These are phyloP conservation scores for Drosophila ercepeae DNA, from an alignment of 1,140 invertebrate species.

Conservation along the genomic window DNA sequence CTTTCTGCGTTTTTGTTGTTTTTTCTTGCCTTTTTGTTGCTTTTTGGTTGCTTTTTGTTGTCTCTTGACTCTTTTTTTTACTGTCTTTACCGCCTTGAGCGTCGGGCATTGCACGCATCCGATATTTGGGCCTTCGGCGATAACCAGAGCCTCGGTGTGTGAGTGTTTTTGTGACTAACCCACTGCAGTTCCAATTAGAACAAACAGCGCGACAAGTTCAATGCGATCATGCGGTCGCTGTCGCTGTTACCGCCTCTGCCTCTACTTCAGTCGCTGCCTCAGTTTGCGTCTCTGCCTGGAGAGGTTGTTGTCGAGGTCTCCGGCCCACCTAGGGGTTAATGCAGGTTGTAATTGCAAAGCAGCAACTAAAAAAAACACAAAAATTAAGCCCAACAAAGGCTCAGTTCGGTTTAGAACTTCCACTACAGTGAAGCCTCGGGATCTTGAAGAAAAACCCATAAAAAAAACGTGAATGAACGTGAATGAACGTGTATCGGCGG, in stretches of 20 bases:
- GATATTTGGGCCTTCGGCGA: slow-evolving; percentile 61
- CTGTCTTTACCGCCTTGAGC: slow-evolving; percentile 14
- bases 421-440: slow-evolving; percentile 1
- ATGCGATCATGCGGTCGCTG: slow-evolving; percentile 52
- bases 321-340: slow-evolving; percentile 43
- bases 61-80: slow-evolving; percentile 13
- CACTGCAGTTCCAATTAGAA: slow-evolving; percentile 72
- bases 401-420: not conserved
- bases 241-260: slow-evolving; percentile 3
- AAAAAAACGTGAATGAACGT: slow-evolving; percentile 26
- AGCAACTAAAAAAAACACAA: slow-evolving; percentile 13
- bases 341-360: slow-evolving; percentile 40
- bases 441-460: slow-evolving; percentile 39
- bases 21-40: not conserved
- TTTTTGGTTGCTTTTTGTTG: not conserved
- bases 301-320: slow-evolving; percentile 46
- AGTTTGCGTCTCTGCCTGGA: not conserved
- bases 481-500: not conserved
- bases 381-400: not conserved
- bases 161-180: slow-evolving; percentile 40
- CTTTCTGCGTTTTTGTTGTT: not conserved
- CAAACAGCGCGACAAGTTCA: slow-evolving; percentile 60
- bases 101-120: slow-evolving; percentile 60
- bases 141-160: slow-evolving; percentile 24
- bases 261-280: slow-evolving; percentile 14